phyloP scores from a whole-genome alignment of 2,113 vertebrate species.

The Campylomormyrus numenius region DNA sequence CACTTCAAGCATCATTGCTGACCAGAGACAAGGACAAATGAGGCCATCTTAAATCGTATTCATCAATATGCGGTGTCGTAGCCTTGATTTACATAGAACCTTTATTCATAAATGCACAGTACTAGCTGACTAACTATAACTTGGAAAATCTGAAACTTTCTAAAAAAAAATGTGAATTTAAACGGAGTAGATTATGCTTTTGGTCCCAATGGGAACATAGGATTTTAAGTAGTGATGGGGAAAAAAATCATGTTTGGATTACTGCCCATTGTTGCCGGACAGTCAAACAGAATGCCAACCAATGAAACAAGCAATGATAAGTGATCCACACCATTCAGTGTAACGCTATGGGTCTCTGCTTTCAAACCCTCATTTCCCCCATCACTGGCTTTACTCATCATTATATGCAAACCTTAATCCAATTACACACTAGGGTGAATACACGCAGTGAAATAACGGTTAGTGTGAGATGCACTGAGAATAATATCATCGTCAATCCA shows the following conservation, averaged over 20 bases:
- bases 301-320: not conserved
- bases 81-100: not conserved
- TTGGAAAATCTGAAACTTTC: not conserved
- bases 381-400: not conserved
- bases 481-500: not conserved
- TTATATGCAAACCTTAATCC: conserved; percentile 1
- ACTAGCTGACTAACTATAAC: not conserved
- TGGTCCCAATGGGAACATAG: not conserved
- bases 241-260: not conserved
- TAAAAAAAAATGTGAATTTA: not conserved
- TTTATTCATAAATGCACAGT: not conserved
- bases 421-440: conserved; percentile 2
- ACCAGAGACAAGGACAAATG: not conserved
- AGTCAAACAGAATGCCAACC: not conserved
- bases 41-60: not conserved
- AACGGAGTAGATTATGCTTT: not conserved
- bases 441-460: not conserved
- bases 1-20: not conserved
- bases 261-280: not conserved
- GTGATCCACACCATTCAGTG: not conserved
- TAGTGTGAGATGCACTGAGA: not conserved
- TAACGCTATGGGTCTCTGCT: not conserved
- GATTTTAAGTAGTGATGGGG: not conserved
- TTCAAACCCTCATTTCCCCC: not conserved
- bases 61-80: not conserved